These are phyloP conservation scores for Lycocerus yunnanus DNA, from an alignment of 2,888 invertebrate genomes.

Conservation along the genomic window DNA sequence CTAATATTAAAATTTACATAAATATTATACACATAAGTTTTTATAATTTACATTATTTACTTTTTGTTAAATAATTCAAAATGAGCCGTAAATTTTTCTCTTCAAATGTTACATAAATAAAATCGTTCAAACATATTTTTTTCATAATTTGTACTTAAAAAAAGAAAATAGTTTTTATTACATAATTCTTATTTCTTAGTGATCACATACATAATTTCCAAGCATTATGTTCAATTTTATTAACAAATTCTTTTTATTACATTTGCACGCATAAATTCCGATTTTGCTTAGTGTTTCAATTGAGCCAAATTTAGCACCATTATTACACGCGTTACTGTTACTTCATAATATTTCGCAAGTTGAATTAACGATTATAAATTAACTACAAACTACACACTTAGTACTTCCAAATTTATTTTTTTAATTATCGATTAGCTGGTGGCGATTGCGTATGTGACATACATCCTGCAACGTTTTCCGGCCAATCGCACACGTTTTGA, in stretches of 20 bases:
- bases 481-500: slow-evolving; percentile 96
- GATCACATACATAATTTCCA: background rate
- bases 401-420: background rate
- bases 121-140: background rate
- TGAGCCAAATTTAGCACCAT: background rate
- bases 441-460: slow-evolving; percentile 71
- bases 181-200: background rate
- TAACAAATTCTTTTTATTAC: background rate
- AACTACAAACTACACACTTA: slow-evolving; percentile 1
- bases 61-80: background rate
- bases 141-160: background rate
- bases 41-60: background rate
- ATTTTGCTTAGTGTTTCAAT: background rate
- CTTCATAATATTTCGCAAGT: background rate
- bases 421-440: slow-evolving; percentile 49
- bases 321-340: background rate
- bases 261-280: background rate
- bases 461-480: slow-evolving; percentile 91
- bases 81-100: background rate
- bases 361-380: background rate
- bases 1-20: background rate
- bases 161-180: background rate
- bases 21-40: background rate
- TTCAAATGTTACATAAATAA: background rate
- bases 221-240: background rate